Evolutionary conservation across 1,140 invertebrate genomes (phyloP), one percentile per base, ranked within the genome.

Genomic region (Heliconius nattereri): DNA sequence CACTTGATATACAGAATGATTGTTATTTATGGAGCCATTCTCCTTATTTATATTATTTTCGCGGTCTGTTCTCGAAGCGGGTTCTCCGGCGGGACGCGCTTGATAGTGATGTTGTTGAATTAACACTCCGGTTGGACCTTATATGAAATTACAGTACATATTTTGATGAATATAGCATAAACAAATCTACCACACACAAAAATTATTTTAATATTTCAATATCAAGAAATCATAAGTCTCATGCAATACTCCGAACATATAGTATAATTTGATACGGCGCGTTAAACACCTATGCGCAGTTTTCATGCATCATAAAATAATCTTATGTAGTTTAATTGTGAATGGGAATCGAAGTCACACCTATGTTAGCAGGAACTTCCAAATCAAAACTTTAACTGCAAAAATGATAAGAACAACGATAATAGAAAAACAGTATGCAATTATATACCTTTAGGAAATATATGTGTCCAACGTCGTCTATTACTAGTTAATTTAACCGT

Each of bases 401-500:
- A 3, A 49, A 49, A 19, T 6, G 16, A 20, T 8, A 20, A 57
- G 1, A 57, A n/a, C 7, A n/a, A 8, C 20, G 2, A 57, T 49
- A 16, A 16, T 19, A 8, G 5, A 9, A 57, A 23, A 8, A n/a
- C 0, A 9, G n/a, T 23, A 57, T 9, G 8, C 7, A 57, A 57
- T n/a, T n/a, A 57, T 1, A 26, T 86, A 97, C 97, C 98, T 96
- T 98, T 98, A 6, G 99, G 99, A 94, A 99, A 99, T 80, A 99
- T 99, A 91, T 99, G 99, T 8, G 98, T 99, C 99, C 99, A 99
- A 75, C 99, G 95, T 72, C 99, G 95, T 73, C 99, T 95, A 94
- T 99, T 99, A 72, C 98, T 99, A 1, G 99, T 99, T 71, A 99
- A 95, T 92, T 99, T 99, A 75, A 99, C 98, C 49, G 98, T 98